Evolutionary conservation across 2,797 vertebrate genomes (phyloP).

Genomic region (Scomberomorus guttatus): DNA sequence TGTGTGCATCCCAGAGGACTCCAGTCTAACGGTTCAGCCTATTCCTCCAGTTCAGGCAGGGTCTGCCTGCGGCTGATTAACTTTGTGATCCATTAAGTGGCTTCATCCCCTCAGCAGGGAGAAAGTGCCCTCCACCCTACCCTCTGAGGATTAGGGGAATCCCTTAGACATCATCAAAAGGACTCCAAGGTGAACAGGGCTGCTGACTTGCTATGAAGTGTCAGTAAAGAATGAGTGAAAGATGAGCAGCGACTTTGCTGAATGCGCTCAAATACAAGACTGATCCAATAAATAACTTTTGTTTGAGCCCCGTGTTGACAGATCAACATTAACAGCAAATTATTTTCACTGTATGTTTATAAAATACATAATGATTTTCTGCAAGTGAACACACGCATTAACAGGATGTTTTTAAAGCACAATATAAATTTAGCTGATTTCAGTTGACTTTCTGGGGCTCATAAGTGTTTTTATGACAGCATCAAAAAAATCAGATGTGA

Average conservation of each 20-base stretch:
- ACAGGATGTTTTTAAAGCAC: background rate
- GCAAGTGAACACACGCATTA: background rate
- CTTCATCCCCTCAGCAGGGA: conserved; percentile 73
- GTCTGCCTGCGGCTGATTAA: conserved; percentile 80
- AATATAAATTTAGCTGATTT: background rate
- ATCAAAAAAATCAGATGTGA: background rate
- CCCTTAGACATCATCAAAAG: conserved; percentile 79
- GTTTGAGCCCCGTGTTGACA: background rate
- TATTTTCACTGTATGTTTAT: background rate
- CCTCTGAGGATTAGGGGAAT: conserved; percentile 79
- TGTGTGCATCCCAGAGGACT: conserved; percentile 33
- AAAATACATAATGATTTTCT: background rate
- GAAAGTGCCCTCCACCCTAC: conserved; percentile 66
- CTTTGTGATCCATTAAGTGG: conserved; percentile 84
- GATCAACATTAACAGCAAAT: background rate
- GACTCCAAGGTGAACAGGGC: conserved; percentile 72
- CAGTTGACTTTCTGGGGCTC: background rate
- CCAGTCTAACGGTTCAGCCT: conserved; percentile 59
- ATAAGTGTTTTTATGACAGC: no score
- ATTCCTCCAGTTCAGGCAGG: conserved; percentile 64
- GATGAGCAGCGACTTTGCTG: conserved; percentile 17
- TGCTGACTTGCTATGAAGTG: conserved; percentile 57
- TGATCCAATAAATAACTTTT: background rate
- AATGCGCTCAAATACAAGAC: conserved; percentile 11
- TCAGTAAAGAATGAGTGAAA: conserved; percentile 24